Evolutionary conservation across 2,113 vertebrate species (phyloP), one percentile per base, ranked within the genome.

Genomic region (Passer montanus): DNA sequence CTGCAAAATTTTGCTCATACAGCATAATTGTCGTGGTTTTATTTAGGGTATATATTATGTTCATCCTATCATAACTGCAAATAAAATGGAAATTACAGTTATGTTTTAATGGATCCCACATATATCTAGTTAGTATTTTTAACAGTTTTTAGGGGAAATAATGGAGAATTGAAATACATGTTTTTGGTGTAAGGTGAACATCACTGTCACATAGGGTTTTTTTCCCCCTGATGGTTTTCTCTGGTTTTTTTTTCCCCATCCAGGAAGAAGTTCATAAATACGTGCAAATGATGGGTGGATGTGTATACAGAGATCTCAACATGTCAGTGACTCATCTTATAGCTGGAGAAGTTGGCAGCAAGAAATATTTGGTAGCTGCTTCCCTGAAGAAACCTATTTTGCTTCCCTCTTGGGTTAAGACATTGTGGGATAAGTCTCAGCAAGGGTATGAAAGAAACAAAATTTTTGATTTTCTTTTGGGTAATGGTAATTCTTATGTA

Each of bases 341-440:
- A 95, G 99, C 99, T 64, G 99, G 99, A 94, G 99, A 99, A 95
- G 99, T 99, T 85, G 99, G 99, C 87, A 99, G 99, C 96, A 99
- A 99, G 96, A 99, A 99, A 95, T 99, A 99, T 60, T 95, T 99
- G 93, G 99, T 99, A 78, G 99, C 99, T 92, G 99, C 99, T 96
- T 99, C 98, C 91, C 96, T 99, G 39, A 98, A 98, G 90, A 99
- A 99, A 97, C 99, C 99, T 84, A 98, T 99, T 93, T 96, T 99
- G 78, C 98, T 99, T 93, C 98, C 99, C 31, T 96, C 97, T n/a
- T 99, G 99, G 99, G 97, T 99, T 88, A 98, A 98, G 97, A 56
- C 97, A 14, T 98, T 99, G 93, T 99, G 99, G 99, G 98, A 99
- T 69, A 99, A 98, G 63, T 99, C 99, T 88, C 98, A 99, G 89